Evolutionary conservation across 1,140 invertebrate species (phyloP), one percentile per base, ranked within the genome.

Genomic region (Sarcophaga bullata): DNA sequence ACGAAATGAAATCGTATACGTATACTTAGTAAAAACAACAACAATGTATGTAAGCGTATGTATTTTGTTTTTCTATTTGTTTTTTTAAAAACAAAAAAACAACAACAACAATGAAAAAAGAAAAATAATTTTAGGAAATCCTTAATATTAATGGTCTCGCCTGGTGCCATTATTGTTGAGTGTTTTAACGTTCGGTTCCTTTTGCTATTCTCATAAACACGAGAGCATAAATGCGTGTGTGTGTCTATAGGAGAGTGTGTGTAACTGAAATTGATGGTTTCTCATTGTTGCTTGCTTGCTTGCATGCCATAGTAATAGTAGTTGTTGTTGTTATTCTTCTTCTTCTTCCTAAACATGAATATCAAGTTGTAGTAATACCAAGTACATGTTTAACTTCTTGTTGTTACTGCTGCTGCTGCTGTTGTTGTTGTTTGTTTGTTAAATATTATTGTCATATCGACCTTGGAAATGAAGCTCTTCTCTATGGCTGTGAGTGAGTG

Each of bases 71-170:
- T 37, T 37, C 25, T 37, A 37, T 37, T 37, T 37, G 25, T 37
- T 37, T 37, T 37, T 37, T 37, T 37, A 73, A 37, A 47, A 73
- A 47, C 46, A 37, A 19, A 1, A 37, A 37, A 73, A 37, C 8
- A 73, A 73, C 10, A 68, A 68, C 15, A n/a, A 68, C 4, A n/a
- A n/a, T 68, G 9, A 37, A 17, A 68, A 76, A 76, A 49, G 13
- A 78, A 78, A 17, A 78, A 78, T 78, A 78, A 78, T 78, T 52
- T 78, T 78, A 52, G 75, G 75, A 78, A 78, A 78, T 78, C 75
- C 75, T 78, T 78, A 78, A 78, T 50, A 78, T 78, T 78, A 78
- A 78, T 78, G 75, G 75, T 78, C 75, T 78, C 75, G 75, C 75
- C 75, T 78, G 48, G 75, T 78, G 75, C 75, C 50, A 78, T 48